These are phyloP conservation scores for Aspidiotus rigidus DNA, from an alignment of 2,888 invertebrate species.

Conservation along the genomic window DNA sequence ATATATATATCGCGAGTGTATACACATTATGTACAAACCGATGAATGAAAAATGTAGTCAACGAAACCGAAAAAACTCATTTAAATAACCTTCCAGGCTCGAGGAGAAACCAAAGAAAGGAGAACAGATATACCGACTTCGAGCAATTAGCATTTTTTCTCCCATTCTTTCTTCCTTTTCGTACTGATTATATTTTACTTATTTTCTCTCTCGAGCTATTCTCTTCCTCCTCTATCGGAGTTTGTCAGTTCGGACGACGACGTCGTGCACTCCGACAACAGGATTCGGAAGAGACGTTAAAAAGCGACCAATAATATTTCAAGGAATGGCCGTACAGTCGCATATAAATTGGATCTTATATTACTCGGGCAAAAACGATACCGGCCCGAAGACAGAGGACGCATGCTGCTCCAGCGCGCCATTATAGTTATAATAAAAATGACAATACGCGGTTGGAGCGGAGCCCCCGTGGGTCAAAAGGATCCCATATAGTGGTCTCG, in stretches of 20 bases:
- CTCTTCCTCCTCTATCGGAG: not conserved
- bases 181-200: not conserved
- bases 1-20: no score
- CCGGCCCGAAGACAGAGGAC: conserved; percentile 24
- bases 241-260: not conserved
- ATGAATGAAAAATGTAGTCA: conserved; percentile 3
- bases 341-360: conserved; percentile 33
- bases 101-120: conserved; percentile 11
- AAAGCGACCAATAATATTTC: conserved; percentile 30
- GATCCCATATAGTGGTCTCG: conserved; percentile 8
- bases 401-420: conserved; percentile 30
- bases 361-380: conserved; percentile 9
- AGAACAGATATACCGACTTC: conserved; percentile 11
- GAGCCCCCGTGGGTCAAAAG: conserved; percentile 28
- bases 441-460: conserved; percentile 28
- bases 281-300: conserved; percentile 11
- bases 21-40: not conserved
- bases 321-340: conserved; percentile 28
- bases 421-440: conserved; percentile 31
- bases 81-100: conserved; percentile 31
- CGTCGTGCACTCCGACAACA: not conserved
- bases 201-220: not conserved
- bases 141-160: conserved; percentile 20
- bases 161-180: not conserved
- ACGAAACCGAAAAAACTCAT: conserved; percentile 25